A percentile compares a stretch with the other conserved stretches of the same genome.
phyloP scores from a whole-genome alignment of 2,888 invertebrate species.

The Leptopilina syphax region DNA sequence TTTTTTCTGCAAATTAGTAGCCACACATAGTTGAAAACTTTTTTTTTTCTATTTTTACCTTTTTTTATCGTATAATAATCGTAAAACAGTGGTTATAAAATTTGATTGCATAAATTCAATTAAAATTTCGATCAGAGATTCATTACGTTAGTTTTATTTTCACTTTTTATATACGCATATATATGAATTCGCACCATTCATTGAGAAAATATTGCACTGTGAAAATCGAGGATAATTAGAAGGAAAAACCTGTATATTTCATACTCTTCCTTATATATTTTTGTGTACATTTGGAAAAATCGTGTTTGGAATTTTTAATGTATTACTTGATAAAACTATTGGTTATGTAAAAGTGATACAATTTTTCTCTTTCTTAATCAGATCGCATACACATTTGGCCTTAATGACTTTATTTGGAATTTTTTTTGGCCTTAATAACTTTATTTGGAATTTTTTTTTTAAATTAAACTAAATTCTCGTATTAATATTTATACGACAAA shows the following conservation, averaged over 20 bases:
- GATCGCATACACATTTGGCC: neutral
- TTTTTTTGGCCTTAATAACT: neutral
- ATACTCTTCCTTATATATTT: constrained; percentile 1
- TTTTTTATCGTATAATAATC: neutral
- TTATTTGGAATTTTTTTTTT: neutral
- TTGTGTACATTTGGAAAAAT: neutral
- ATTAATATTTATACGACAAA: constrained; percentile 7
- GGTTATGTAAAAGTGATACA: neutral
- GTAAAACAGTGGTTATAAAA: neutral
- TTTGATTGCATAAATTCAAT: neutral
- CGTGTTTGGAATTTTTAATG: constrained; percentile 5
- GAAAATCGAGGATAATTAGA: constrained; percentile 12
- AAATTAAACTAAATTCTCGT: neutral
- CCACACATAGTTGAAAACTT: neutral
- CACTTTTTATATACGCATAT: neutral
- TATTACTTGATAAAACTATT: neutral
- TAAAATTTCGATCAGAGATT: neutral
- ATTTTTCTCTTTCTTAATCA: neutral
- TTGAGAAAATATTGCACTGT: neutral
- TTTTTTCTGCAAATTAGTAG: constrained; percentile 9
- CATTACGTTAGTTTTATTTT: constrained; percentile 1
- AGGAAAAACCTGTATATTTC: constrained; percentile 1
- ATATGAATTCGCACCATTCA: neutral
- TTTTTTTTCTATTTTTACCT: neutral
- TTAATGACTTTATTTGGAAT: neutral